Evolutionary conservation across 2,888 invertebrate genomes (phyloP).

Genomic region (Trichopoda pennipes): DNA sequence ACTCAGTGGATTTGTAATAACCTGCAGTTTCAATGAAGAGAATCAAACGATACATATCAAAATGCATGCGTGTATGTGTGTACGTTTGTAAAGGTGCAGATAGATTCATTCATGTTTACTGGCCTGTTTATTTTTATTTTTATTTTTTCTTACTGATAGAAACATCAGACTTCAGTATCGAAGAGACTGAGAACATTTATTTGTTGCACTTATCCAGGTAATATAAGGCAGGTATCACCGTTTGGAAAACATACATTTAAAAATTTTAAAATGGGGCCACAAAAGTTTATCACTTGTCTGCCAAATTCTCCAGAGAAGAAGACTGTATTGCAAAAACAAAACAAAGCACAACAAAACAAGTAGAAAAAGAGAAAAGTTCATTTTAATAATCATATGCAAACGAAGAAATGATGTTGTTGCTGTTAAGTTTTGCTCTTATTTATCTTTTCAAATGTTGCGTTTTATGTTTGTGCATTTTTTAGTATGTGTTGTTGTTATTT

Average conservation of each 20-base stretch:
- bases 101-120: conserved; percentile 50
- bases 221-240: conserved; percentile 43
- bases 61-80: conserved; percentile 30
- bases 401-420: conserved; percentile 39
- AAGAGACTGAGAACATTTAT: conserved; percentile 28
- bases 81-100: conserved; percentile 24
- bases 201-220: conserved; percentile 50
- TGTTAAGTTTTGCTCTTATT: conserved; percentile 32
- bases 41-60: conserved; percentile 25
- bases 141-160: conserved; percentile 59
- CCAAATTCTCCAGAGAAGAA: conserved; percentile 55
- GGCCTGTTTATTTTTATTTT: conserved; percentile 9
- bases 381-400: conserved; percentile 33
- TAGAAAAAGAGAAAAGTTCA: conserved; percentile 37
- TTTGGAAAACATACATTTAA: conserved; percentile 44
- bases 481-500: background rate
- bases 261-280: conserved; percentile 60
- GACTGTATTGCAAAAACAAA: conserved; percentile 1
- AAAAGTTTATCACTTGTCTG: conserved; percentile 69
- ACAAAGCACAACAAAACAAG: no score
- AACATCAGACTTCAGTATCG: conserved; percentile 59
- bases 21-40: conserved; percentile 40
- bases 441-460: conserved; percentile 65
- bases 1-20: conserved; percentile 31
- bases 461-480: conserved; percentile 50